A percentile compares a stretch with the other conserved stretches of the same genome.
phyloP scores from a whole-genome alignment of 2,888 invertebrate species.

The Reticulitermes lucifugus region DNA sequence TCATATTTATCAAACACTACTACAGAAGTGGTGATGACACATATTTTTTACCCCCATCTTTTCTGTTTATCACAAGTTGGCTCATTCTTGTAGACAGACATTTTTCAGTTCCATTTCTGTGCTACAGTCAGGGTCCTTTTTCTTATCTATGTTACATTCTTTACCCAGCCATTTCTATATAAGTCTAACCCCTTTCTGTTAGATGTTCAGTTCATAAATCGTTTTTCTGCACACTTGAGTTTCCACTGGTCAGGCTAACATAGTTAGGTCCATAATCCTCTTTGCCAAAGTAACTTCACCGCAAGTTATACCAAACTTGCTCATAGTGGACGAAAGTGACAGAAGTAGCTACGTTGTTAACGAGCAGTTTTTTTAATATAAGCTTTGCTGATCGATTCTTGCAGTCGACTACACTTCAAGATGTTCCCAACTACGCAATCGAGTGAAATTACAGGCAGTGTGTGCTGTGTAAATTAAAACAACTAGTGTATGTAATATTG shows the following conservation, averaged over 20 bases:
- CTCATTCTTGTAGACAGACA: not conserved
- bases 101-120: not conserved
- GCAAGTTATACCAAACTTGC: not conserved
- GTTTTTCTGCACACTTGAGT: slow-evolving; percentile 11
- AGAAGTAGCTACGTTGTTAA: not conserved
- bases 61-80: not conserved
- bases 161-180: not conserved
- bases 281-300: not conserved
- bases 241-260: slow-evolving; percentile 2
- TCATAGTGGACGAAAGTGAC: not conserved
- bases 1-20: slow-evolving; percentile 11
- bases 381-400: not conserved
- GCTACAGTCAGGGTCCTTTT: not conserved
- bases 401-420: not conserved
- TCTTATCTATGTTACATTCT: not conserved
- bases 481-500: too few relatives aligned
- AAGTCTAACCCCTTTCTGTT: not conserved
- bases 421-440: not conserved
- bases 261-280: slow-evolving; percentile 1
- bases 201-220: slow-evolving; percentile 9
- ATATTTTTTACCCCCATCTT: not conserved
- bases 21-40: not conserved
- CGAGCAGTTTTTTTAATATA: not conserved
- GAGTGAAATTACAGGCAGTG: not conserved
- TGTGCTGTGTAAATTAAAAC: not conserved